Evolutionary conservation across 1,140 invertebrate genomes (phyloP).

Genomic region (Pseudomyrmex sp.): DNA sequence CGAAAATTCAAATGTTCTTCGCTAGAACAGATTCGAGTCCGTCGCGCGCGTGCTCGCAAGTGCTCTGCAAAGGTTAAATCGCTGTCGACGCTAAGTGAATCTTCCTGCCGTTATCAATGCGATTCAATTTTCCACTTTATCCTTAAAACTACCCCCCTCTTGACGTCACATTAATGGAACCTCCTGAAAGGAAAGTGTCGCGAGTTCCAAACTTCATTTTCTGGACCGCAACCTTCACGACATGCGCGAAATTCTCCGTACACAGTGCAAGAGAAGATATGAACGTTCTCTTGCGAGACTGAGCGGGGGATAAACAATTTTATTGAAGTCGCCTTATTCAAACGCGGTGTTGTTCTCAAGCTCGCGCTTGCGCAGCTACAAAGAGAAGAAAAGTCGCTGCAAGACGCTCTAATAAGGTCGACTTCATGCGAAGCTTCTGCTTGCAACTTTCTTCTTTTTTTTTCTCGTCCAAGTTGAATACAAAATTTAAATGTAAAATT

Average conservation of each 20-base stretch:
- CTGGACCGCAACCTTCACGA: constrained; percentile 21
- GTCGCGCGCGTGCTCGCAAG: not conserved
- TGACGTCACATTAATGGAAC: constrained; percentile 45
- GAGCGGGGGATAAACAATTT: too few relatives aligned
- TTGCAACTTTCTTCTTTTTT: not conserved
- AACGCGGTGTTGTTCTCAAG: too few relatives aligned
- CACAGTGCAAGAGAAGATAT: too few relatives aligned
- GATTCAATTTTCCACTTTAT: constrained; percentile 59
- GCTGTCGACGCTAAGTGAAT: constrained; percentile 55
- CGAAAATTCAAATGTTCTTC: constrained; percentile 31
- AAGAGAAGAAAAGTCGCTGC: too few relatives aligned
- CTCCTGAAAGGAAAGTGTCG: constrained; percentile 41
- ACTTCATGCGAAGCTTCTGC: not conserved
- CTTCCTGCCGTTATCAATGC: constrained; percentile 39
- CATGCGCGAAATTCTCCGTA: not conserved
- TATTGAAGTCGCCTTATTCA: too few relatives aligned
- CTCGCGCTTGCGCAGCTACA: too few relatives aligned
- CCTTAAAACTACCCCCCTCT: constrained; percentile 26
- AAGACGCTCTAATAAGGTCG: too few relatives aligned
- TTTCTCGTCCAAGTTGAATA: too few relatives aligned
- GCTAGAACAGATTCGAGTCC: constrained; percentile 7
- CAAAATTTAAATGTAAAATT: constrained; percentile 20
- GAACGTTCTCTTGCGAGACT: too few relatives aligned
- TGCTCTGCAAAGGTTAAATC: constrained; percentile 53
- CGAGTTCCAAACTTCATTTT: constrained; percentile 32